A percentile compares a stretch with the other conserved stretches of the same genome.
Conservation (phyloP, 2,797 vertebrate species). For the Naso thynnoides region DNA sequence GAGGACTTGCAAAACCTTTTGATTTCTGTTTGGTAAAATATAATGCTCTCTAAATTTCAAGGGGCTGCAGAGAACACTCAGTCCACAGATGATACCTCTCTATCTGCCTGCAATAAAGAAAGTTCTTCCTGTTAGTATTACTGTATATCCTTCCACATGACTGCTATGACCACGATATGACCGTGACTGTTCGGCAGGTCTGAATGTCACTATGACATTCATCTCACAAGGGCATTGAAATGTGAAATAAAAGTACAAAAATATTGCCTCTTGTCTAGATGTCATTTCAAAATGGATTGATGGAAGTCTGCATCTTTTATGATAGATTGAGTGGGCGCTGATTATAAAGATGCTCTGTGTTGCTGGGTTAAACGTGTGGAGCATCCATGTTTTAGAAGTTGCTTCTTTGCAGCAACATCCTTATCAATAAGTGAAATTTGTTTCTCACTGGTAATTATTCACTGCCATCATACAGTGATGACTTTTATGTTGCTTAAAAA, state of each 20-base stretch:
- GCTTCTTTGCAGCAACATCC: too few relatives aligned
- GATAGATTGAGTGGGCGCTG: too few relatives aligned
- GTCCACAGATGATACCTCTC: constrained; percentile 31
- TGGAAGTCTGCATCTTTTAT: too few relatives aligned
- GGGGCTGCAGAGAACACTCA: neutral
- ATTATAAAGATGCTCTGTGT: too few relatives aligned
- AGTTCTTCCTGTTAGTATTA: constrained; percentile 34
- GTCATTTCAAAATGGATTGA: constrained; percentile 16
- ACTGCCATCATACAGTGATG: too few relatives aligned
- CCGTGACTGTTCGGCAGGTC: constrained; percentile 61
- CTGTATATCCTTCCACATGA: constrained; percentile 6
- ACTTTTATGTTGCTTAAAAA: too few relatives aligned
- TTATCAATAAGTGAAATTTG: too few relatives aligned
- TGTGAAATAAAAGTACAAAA: constrained; percentile 72
- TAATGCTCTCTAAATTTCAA: constrained; percentile 18
- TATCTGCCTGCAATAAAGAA: constrained; percentile 60
- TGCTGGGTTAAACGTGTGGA: too few relatives aligned
- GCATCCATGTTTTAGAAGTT: too few relatives aligned
- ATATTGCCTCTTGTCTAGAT: neutral
- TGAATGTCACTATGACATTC: constrained; percentile 43
- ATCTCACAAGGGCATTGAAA: constrained; percentile 58
- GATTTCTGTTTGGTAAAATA: constrained; percentile 15
- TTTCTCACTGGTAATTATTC: too few relatives aligned
- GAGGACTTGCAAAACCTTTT: constrained; percentile 7
- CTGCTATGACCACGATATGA: constrained; percentile 39